phyloP scores from a whole-genome alignment of 2,797 vertebrate species.

The Sebastes goodei region DNA sequence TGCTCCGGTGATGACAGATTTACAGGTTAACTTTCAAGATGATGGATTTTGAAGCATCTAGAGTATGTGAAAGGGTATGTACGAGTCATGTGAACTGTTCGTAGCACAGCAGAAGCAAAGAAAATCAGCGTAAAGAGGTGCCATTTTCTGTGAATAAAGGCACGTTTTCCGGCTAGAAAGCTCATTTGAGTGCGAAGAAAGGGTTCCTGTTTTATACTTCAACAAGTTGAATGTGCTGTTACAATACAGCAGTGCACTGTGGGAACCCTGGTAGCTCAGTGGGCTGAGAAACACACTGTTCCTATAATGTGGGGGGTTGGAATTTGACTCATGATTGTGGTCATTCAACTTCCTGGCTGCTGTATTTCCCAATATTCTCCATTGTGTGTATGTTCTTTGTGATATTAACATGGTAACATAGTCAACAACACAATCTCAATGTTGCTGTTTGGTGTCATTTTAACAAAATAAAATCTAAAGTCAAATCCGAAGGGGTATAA shows the following conservation, averaged over 20 bases:
- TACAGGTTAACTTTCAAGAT: neutral
- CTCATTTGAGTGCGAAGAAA: neutral
- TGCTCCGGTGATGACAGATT: neutral
- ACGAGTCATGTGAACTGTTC: neutral
- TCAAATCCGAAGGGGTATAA: neutral
- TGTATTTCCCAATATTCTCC: neutral
- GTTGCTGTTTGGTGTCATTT: neutral
- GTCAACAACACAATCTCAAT: neutral
- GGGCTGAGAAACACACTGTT: constrained; percentile 4
- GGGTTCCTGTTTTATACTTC: neutral
- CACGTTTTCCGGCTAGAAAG: neutral
- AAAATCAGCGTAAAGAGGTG: neutral
- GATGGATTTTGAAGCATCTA: neutral
- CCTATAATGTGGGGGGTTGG: neutral
- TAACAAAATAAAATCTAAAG: neutral
- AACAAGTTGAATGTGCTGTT: neutral
- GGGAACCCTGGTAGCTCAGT: neutral
- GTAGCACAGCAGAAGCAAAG: neutral
- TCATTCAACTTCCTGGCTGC: neutral
- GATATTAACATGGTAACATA: neutral
- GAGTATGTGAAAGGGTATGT: neutral
- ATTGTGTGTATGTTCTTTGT: neutral
- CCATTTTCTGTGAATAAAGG: neutral
- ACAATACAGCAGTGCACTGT: neutral
- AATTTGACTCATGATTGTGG: constrained; percentile 10